These are phyloP conservation scores for Cercocebus atys DNA, from an alignment of 2,113 vertebrate genomes.

Conservation along the genomic window DNA sequence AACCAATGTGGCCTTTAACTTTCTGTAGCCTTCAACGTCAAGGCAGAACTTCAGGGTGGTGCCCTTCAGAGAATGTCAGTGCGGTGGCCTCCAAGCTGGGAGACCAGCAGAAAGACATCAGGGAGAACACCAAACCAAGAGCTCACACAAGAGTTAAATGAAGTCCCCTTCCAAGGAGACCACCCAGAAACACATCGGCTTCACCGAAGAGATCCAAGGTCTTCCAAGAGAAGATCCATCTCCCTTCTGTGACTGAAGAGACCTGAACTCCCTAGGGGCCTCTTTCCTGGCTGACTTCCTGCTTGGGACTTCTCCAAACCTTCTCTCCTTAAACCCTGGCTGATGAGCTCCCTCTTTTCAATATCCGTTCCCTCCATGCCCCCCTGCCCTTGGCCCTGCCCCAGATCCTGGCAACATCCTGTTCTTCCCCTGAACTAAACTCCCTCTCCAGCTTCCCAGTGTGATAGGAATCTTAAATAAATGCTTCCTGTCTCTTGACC, in stretches of 20 bases:
- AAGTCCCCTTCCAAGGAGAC: background rate
- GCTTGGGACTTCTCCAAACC: background rate
- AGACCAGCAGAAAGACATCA: background rate
- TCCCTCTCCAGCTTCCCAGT: slow-evolving; percentile 80
- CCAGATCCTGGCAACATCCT: slow-evolving; percentile 83
- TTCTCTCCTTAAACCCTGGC: background rate
- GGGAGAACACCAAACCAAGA: rapidly evolving
- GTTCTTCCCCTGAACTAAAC: slow-evolving; percentile 74
- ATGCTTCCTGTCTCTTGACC: slow-evolving; percentile 76
- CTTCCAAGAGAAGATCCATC: background rate
- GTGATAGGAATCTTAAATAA: slow-evolving; percentile 86
- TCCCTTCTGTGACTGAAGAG: background rate
- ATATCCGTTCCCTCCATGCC: slow-evolving; percentile 70
- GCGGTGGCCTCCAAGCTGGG: background rate
- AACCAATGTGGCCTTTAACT: background rate
- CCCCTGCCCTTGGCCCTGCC: slow-evolving; percentile 75
- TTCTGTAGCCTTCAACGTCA: background rate
- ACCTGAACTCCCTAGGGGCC: background rate
- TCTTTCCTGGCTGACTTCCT: background rate
- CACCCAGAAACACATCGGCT: background rate
- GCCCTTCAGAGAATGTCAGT: background rate
- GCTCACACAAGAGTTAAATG: background rate
- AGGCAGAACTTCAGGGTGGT: no score
- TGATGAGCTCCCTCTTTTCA: slow-evolving; percentile 66
- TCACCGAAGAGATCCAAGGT: background rate